Conservation (phyloP, 2,888 invertebrate genomes). For the Andrena praecox region DNA sequence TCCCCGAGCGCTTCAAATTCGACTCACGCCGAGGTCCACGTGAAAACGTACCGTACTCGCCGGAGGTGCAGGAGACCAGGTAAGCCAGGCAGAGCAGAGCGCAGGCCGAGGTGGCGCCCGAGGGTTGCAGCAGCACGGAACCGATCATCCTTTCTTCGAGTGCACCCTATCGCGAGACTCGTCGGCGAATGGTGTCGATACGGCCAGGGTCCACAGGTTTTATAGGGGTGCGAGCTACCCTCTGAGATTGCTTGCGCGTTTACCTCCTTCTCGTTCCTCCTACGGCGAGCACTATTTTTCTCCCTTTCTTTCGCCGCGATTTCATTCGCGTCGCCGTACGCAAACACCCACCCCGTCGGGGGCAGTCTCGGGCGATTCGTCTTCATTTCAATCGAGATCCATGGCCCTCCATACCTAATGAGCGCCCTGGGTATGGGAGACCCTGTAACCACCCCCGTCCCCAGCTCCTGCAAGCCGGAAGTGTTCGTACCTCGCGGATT, state of each 20-base stretch:
- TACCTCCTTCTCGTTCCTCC: not conserved
- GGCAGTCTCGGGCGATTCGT: conserved; percentile 80
- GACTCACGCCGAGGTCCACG: not conserved
- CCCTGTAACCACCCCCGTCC: not conserved
- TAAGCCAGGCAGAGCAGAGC: conserved; percentile 63
- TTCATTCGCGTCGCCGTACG: conserved; percentile 27
- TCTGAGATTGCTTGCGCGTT: conserved; percentile 15
- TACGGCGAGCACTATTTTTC: conserved; percentile 31
- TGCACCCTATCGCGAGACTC: conserved; percentile 40
- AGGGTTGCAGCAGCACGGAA: conserved; percentile 23
- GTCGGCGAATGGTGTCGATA: conserved; percentile 53
- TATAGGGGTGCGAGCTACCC: conserved; percentile 60
- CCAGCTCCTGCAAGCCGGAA: not conserved
- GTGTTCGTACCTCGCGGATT: not conserved
- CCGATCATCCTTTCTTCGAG: conserved; percentile 56
- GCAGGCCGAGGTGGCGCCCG: conserved; percentile 40
- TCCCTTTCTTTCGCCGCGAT: conserved; percentile 25
- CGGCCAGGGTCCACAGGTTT: conserved; percentile 50
- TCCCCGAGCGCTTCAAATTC: too few relatives aligned
- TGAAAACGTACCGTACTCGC: conserved; percentile 76
- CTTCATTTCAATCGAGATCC: conserved; percentile 81
- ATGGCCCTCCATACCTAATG: conserved; percentile 81
- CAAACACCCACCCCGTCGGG: conserved; percentile 53
- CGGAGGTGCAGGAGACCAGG: conserved; percentile 64
- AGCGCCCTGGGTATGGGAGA: conserved; percentile 64